Evolutionary conservation across 2,888 invertebrate species (phyloP), one percentile per base, ranked within the genome.

Genomic region (Antheraea assamensis): DNA sequence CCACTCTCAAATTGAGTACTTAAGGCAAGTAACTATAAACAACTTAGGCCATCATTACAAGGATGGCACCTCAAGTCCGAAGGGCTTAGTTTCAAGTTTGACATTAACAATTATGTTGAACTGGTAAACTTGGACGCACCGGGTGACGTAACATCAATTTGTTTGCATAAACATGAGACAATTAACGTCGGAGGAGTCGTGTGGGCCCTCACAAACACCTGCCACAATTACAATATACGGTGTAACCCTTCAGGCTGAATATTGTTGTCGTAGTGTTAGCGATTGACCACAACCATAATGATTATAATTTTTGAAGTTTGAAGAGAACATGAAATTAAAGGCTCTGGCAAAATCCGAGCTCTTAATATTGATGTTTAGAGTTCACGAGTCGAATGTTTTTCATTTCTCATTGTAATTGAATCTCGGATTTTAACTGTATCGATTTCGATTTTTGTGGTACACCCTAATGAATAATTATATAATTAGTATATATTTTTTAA

Each of bases 151-250:
- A 88, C 88, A 88, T 87, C 89, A 91, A 91, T 91, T 91, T 91
- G 89, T 92, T 91, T 88, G 86, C 89, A 89, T 85, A 91, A 89
- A 92, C 90, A 92, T 88, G 87, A 83, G 82, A 88, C 88, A 90
- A 92, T 92, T 92, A 92, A 88, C 85, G 82, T 79, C 78, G 80
- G 82, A 80, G 80, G 81, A 80, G 82, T 82, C 83, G 81, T 85
- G 83, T 81, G 86, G 86, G 80, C 78, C 83, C 85, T 85, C 78
- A 79, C 74, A 77, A 79, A 82, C 91, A 92, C 92, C 91, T 92
- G 92, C 82, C 87, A 82, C 88, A 79, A 78, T 75, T 80, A 83
- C 72, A n/a, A 55, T 35, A 35, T n/a, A 35, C 31, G 68, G 35
- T 15, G 35, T 13, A 68, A 35, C 68, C 35, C n/a, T 35, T 21